Percentiles rank a stretch among this genome's conserved stretches.
phyloP scores from a whole-genome alignment of 2,797 vertebrate genomes.

The Xiphophorus birchmanni region DNA sequence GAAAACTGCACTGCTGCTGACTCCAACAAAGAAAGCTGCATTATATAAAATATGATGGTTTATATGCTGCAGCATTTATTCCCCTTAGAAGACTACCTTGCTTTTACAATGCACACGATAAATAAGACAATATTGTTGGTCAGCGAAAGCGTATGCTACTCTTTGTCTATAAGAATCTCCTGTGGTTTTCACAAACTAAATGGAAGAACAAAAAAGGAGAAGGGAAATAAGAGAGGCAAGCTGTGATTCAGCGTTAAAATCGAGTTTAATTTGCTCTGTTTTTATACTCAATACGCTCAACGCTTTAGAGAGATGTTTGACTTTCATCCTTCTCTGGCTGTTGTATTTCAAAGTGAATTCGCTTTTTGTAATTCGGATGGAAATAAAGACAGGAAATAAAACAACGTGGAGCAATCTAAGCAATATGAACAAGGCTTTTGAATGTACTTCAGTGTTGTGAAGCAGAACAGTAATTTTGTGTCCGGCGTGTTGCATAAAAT shows the following conservation, averaged over 20 bases:
- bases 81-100: constrained; percentile 27
- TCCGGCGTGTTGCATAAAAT: constrained; percentile 11
- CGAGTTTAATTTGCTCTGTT: constrained; percentile 50
- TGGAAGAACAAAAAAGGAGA: constrained; percentile 6
- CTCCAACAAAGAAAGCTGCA: constrained; percentile 27
- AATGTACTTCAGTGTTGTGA: background rate
- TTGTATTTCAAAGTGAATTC: constrained; percentile 40
- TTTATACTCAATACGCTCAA: constrained; percentile 21
- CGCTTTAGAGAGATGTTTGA: constrained; percentile 43
- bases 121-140: constrained; percentile 49
- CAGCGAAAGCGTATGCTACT: constrained; percentile 30
- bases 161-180: constrained; percentile 14
- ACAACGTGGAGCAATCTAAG: background rate
- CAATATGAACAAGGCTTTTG: background rate
- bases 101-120: constrained; percentile 36
- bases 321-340: constrained; percentile 35
- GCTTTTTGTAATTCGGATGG: constrained; percentile 37
- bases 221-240: constrained; percentile 3
- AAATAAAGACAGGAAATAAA: background rate
- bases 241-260: constrained; percentile 35
- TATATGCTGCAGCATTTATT: constrained; percentile 51
- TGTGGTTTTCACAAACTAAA: constrained; percentile 25
- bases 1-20: constrained; percentile 38
- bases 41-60: constrained; percentile 45
- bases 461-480: background rate